A percentile compares a stretch with the other conserved stretches of the same genome.
phyloP scores from a whole-genome alignment of 2,888 invertebrate genomes.

The Idaea dimidiata region DNA sequence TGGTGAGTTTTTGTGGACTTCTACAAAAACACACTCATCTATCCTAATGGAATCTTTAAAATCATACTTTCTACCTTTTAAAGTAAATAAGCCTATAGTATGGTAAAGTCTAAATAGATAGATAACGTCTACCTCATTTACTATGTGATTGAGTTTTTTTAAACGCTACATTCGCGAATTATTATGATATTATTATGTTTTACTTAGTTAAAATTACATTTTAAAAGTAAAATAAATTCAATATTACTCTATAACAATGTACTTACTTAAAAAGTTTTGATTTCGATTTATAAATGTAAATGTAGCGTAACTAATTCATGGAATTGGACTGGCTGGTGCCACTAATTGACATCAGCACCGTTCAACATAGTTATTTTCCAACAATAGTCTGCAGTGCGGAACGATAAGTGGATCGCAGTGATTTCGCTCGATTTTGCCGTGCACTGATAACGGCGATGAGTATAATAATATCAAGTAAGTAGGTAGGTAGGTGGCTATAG shows the following conservation, averaged over 20 bases:
- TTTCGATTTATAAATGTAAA: slow-evolving; percentile 1
- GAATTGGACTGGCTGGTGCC: background rate
- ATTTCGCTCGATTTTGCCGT: slow-evolving; percentile 58
- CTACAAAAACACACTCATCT: too few species aligned
- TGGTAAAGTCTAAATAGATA: too few species aligned
- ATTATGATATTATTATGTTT: too few species aligned
- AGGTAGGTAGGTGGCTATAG: slow-evolving; percentile 5
- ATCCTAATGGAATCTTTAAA: too few species aligned
- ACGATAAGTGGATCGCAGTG: slow-evolving; percentile 34
- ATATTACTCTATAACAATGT: background rate
- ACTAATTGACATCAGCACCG: slow-evolving; percentile 1
- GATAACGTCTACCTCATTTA: too few species aligned
- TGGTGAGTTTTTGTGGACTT: too few species aligned
- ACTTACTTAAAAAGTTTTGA: background rate
- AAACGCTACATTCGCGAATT: too few species aligned
- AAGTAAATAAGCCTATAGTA: too few species aligned
- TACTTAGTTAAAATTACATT: background rate
- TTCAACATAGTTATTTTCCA: slow-evolving; percentile 16
- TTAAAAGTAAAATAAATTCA: background rate
- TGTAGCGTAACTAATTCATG: background rate
- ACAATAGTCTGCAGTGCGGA: slow-evolving; percentile 14
- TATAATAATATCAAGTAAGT: slow-evolving; percentile 19
- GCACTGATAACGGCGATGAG: slow-evolving; percentile 63
- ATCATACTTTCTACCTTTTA: too few species aligned
- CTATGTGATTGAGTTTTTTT: too few species aligned